Conservation (phyloP, 2,888 invertebrate genomes). For the Marasmarcha lunaedactyla region DNA sequence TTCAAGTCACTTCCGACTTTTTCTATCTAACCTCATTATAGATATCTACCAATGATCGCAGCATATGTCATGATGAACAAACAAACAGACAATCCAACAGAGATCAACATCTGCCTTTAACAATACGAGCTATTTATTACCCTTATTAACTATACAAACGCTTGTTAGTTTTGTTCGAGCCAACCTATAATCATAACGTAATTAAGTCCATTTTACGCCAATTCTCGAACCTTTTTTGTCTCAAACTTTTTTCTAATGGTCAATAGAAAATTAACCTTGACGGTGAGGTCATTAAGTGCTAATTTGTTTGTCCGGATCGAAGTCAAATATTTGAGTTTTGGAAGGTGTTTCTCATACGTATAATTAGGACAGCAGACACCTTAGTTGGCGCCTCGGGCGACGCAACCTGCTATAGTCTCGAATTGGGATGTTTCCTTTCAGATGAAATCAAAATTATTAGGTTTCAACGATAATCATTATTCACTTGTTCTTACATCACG, state of each 20-base stretch:
- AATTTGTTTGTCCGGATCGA: constrained; percentile 11
- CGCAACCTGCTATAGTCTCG: neutral
- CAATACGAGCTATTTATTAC: constrained; percentile 61
- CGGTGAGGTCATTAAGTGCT: constrained; percentile 11
- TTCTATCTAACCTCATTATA: too few relatives aligned
- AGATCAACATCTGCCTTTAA: constrained; percentile 41
- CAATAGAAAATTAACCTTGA: constrained; percentile 21
- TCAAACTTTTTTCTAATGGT: constrained; percentile 13
- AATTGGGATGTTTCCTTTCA: constrained; percentile 13
- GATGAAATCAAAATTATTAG: constrained; percentile 8
- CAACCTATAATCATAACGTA: constrained; percentile 61
- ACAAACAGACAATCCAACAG: constrained; percentile 25
- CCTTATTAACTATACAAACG: constrained; percentile 49
- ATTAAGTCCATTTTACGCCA: constrained; percentile 66
- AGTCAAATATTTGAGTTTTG: constrained; percentile 49
- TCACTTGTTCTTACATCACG: too few relatives aligned
- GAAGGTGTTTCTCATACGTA: constrained; percentile 49
- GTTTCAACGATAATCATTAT: neutral
- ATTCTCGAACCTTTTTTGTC: constrained; percentile 32
- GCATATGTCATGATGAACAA: constrained; percentile 54
- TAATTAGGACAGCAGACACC: constrained; percentile 64
- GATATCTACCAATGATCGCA: constrained; percentile 5
- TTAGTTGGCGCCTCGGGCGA: constrained; percentile 53
- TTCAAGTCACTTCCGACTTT: too few relatives aligned
- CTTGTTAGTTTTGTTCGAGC: constrained; percentile 58